Percentiles rank a stretch among this genome's conserved stretches.
These are phyloP conservation scores for Scomber japonicus DNA, from an alignment of 2,113 vertebrate genomes.

Conservation along the genomic window DNA sequence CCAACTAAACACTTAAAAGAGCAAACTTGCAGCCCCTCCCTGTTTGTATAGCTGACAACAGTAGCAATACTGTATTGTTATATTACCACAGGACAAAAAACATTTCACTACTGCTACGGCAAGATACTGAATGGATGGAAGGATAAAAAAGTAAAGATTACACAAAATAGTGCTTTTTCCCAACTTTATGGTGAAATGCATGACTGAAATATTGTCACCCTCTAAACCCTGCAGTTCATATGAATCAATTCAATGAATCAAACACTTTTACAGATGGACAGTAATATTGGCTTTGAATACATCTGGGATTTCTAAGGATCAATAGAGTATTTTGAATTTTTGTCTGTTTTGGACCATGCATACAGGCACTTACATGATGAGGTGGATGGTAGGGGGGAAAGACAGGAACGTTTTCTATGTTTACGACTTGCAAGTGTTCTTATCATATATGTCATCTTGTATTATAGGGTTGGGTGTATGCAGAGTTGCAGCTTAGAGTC, in stretches of 20 bases:
- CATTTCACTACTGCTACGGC: not conserved
- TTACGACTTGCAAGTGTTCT: too few species aligned
- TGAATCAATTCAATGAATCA: not conserved
- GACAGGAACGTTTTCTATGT: too few species aligned
- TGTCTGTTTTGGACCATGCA: not conserved
- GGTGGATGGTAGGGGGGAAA: too few species aligned
- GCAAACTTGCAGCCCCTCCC: slow-evolving; percentile 20
- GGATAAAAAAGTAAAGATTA: not conserved
- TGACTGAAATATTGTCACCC: not conserved
- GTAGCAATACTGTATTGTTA: slow-evolving; percentile 24
- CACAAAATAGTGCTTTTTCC: not conserved
- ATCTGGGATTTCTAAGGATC: not conserved
- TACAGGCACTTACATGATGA: not conserved
- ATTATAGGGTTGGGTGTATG: too few species aligned
- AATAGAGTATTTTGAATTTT: not conserved
- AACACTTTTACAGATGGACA: not conserved
- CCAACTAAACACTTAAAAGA: slow-evolving; percentile 48
- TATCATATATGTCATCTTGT: too few species aligned
- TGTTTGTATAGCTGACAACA: slow-evolving; percentile 21
- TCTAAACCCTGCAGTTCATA: not conserved
- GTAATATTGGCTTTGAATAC: not conserved
- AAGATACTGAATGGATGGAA: not conserved
- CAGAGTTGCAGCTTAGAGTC: too few species aligned
- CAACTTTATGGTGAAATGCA: not conserved
- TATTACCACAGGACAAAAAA: not conserved